These are phyloP conservation scores for Tachina lurida DNA, from an alignment of 2,888 invertebrate genomes.

Conservation along the genomic window DNA sequence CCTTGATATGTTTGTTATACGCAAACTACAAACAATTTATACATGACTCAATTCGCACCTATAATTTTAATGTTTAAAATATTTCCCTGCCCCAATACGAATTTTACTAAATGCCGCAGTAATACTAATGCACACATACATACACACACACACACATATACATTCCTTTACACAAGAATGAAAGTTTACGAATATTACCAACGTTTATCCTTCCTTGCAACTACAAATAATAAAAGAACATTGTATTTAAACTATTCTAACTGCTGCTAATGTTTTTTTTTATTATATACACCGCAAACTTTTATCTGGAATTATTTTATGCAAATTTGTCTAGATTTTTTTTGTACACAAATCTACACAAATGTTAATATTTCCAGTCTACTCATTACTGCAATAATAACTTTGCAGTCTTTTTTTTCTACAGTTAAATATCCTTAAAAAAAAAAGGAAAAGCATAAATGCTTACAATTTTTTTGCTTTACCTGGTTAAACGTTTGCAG, in stretches of 20 bases:
- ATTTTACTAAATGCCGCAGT: neutral
- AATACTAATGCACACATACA: neutral
- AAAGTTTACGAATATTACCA: conserved; percentile 25
- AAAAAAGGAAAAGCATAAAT: neutral
- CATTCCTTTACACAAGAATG: neutral
- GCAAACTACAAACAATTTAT: too few species aligned
- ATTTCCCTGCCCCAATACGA: neutral
- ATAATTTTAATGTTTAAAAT: too few species aligned
- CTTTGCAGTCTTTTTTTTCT: conserved; percentile 15
- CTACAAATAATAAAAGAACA: conserved; percentile 55
- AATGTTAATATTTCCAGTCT: conserved; percentile 24
- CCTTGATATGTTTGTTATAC: too few species aligned
- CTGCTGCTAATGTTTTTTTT: conserved; percentile 34
- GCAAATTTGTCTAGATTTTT: conserved; percentile 69
- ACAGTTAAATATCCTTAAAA: conserved; percentile 55
- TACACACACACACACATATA: neutral
- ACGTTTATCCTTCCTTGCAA: conserved; percentile 62
- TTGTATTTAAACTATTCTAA: conserved; percentile 49
- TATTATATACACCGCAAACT: conserved; percentile 11
- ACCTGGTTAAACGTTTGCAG: conserved; percentile 2
- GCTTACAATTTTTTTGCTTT: conserved; percentile 25
- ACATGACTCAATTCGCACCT: too few species aligned
- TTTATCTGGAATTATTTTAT: conserved; percentile 57
- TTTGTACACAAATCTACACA: neutral
- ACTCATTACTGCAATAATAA: conserved; percentile 50